Conservation (phyloP, 2,888 invertebrate species). For the Cerceris rybyensis region DNA sequence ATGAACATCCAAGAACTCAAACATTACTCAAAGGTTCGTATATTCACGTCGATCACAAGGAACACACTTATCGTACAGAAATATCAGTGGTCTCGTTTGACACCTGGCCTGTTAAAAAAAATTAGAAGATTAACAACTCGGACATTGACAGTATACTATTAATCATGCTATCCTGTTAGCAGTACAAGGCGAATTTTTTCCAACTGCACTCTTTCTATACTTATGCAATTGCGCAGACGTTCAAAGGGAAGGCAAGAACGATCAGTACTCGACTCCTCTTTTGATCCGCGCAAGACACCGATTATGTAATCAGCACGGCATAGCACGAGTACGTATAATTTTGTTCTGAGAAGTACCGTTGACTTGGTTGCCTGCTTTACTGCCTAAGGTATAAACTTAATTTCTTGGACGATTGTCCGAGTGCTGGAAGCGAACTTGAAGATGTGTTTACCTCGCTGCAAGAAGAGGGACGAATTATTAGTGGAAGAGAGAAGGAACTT, state of each 20-base stretch:
- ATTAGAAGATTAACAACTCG: too few relatives aligned
- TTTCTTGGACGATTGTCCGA: constrained; percentile 6
- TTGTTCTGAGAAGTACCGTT: constrained; percentile 76
- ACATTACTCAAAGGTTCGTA: too few relatives aligned
- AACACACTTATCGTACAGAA: too few relatives aligned
- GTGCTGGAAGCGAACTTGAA: not conserved
- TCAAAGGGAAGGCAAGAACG: constrained; percentile 16
- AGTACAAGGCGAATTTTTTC: not conserved
- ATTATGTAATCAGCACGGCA: constrained; percentile 73
- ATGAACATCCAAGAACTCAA: too few relatives aligned
- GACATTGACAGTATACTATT: too few relatives aligned
- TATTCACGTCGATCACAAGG: too few relatives aligned
- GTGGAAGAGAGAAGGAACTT: not conserved
- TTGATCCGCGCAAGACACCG: constrained; percentile 46
- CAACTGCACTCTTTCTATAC: not conserved
- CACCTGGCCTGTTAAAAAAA: too few relatives aligned
- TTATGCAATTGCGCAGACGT: constrained; percentile 15
- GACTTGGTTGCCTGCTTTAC: constrained; percentile 65
- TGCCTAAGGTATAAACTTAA: constrained; percentile 53
- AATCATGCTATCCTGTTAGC: too few relatives aligned
- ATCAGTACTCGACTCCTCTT: constrained; percentile 29
- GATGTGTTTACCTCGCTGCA: not conserved
- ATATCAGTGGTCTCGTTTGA: too few relatives aligned
- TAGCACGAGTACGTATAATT: constrained; percentile 68
- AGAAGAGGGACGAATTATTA: not conserved